These are phyloP conservation scores for Poeciliopsis retropinna DNA, from an alignment of 2,113 vertebrate genomes.

Conservation along the genomic window DNA sequence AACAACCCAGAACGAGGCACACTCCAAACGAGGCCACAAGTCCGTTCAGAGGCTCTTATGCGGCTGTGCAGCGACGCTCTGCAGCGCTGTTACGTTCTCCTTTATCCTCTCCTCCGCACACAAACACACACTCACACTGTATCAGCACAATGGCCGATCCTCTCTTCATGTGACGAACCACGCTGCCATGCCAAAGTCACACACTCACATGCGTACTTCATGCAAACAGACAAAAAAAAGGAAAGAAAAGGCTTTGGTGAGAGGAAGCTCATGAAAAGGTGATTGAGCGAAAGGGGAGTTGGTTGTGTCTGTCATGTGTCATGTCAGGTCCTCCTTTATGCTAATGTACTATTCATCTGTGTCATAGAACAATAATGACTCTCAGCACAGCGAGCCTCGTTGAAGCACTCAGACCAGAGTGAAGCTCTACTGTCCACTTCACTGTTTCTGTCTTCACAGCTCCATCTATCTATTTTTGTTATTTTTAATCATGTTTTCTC, in stretches of 20 bases:
- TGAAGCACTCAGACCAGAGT: constrained; percentile 44
- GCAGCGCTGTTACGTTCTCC: constrained; percentile 63
- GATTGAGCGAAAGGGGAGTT: constrained; percentile 33
- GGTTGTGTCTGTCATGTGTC: constrained; percentile 50
- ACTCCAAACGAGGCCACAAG: constrained; percentile 75
- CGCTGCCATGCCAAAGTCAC: constrained; percentile 29
- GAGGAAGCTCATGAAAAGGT: constrained; percentile 32
- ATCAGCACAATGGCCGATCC: constrained; percentile 38
- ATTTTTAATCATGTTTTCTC: neutral
- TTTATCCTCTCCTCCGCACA: constrained; percentile 56
- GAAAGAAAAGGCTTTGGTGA: constrained; percentile 27
- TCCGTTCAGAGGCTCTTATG: constrained; percentile 68
- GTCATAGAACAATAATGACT: constrained; percentile 65
- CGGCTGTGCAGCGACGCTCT: constrained; percentile 51
- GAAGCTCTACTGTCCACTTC: constrained; percentile 46
- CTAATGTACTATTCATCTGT: constrained; percentile 70
- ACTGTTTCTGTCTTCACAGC: neutral
- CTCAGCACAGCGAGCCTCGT: constrained; percentile 50
- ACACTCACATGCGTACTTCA: constrained; percentile 22
- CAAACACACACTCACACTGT: constrained; percentile 29
- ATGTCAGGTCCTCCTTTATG: constrained; percentile 59
- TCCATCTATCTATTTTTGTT: neutral
- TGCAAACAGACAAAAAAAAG: constrained; percentile 28
- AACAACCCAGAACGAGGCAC: constrained; percentile 58
- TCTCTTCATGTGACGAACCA: constrained; percentile 39